A percentile compares a stretch with the other conserved stretches of the same genome.
Conservation (phyloP, 2,797 vertebrate genomes). For the Chanos chanos region DNA sequence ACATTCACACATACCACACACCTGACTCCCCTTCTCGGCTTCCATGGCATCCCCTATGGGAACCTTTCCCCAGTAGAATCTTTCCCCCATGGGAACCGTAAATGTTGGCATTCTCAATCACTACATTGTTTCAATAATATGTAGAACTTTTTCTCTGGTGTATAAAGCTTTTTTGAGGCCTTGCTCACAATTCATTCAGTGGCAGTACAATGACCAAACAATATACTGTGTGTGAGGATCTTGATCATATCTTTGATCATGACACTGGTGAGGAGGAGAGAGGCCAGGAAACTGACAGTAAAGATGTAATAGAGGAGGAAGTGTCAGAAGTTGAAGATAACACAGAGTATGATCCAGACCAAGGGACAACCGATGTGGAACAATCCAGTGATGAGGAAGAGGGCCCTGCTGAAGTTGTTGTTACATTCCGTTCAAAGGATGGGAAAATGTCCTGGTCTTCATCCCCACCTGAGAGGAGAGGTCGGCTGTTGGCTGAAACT, state of each 20-base stretch:
- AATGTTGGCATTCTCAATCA: too few relatives aligned
- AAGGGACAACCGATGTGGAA: conserved; percentile 15
- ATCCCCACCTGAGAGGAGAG: conserved; percentile 1
- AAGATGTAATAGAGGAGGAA: not conserved
- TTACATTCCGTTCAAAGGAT: conserved; percentile 24
- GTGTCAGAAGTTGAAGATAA: conserved; percentile 12
- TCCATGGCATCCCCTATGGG: too few relatives aligned
- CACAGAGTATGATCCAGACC: conserved; percentile 12
- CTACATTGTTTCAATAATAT: not conserved
- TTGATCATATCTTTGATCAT: too few relatives aligned
- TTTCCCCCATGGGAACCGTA: too few relatives aligned
- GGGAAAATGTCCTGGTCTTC: conserved; percentile 23
- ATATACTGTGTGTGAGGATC: too few relatives aligned
- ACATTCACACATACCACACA: not conserved
- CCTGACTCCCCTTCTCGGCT: not conserved
- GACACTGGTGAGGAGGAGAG: too few relatives aligned
- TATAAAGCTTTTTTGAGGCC: conserved; percentile 51
- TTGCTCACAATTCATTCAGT: too few relatives aligned
- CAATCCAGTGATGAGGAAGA: conserved; percentile 17
- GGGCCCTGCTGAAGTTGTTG: not conserved
- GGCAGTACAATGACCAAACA: too few relatives aligned
- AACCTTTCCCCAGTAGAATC: too few relatives aligned
- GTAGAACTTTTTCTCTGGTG: not conserved
- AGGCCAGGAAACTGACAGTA: too few relatives aligned
- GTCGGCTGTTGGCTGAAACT: not conserved